Percentiles rank a stretch among this genome's conserved stretches.
These are phyloP conservation scores for Nowickia ferox DNA, from an alignment of 2,888 invertebrate genomes.

Conservation along the genomic window DNA sequence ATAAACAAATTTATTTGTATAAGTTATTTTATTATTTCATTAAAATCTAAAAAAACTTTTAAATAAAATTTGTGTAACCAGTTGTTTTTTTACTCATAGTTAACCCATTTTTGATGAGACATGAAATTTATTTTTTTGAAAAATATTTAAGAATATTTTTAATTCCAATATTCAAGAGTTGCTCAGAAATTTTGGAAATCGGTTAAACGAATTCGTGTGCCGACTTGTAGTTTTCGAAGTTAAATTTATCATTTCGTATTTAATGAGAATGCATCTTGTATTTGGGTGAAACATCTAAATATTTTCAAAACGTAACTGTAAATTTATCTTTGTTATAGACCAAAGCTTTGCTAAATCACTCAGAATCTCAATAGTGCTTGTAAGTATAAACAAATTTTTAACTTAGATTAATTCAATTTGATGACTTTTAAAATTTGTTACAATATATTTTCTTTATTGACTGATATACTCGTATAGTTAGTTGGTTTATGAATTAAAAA, in stretches of 20 bases:
- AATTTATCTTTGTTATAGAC: too few relatives aligned
- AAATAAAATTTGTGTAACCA: constrained; percentile 3
- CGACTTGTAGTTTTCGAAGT: constrained; percentile 1
- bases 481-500: too few relatives aligned
- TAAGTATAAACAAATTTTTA: neutral
- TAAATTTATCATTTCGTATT: constrained; percentile 2
- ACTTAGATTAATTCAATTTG: neutral
- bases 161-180: neutral
- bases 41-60: constrained; percentile 19
- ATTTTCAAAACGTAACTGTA: too few relatives aligned
- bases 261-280: too few relatives aligned
- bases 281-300: neutral
- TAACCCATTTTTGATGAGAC: neutral
- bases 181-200: neutral
- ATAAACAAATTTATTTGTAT: constrained; percentile 24
- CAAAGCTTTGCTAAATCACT: neutral
- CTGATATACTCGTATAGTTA: too few relatives aligned
- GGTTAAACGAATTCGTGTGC: neutral
- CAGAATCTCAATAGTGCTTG: neutral
- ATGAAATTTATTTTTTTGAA: neutral
- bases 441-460: too few relatives aligned
- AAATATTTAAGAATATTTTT: neutral
- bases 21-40: constrained; percentile 37
- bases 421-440: neutral
- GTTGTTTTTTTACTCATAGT: constrained; percentile 3